Evolutionary conservation across 2,797 vertebrate species (phyloP).

Genomic region (Corythornis leucogaster): DNA sequence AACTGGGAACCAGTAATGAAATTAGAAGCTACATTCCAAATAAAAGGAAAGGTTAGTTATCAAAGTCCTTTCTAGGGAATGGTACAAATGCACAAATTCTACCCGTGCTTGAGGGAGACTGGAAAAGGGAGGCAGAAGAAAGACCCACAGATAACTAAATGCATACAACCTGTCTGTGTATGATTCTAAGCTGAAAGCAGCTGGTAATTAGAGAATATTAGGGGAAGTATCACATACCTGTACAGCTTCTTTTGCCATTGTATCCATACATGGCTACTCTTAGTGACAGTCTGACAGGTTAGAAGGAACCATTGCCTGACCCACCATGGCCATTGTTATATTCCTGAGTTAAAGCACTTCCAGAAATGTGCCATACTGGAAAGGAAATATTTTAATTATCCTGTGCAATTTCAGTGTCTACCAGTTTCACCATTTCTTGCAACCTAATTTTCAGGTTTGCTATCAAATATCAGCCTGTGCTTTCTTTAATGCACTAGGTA

Average conservation of each 20-base stretch:
- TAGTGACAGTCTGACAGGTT: background rate
- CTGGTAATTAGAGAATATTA: background rate
- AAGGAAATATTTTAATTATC: background rate
- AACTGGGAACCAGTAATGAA: background rate
- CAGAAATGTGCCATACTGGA: background rate
- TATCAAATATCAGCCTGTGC: slow-evolving; percentile 3
- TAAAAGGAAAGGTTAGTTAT: background rate
- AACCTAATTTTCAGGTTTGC: background rate
- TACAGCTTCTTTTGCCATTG: background rate
- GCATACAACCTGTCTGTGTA: background rate
- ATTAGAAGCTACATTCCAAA: background rate
- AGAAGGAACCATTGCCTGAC: background rate
- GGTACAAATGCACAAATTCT: background rate
- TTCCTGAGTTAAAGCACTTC: background rate
- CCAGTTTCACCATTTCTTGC: background rate
- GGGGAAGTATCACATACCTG: background rate
- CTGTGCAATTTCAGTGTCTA: background rate
- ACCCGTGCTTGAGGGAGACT: background rate
- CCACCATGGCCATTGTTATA: background rate
- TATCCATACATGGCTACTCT: background rate
- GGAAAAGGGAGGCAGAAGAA: background rate
- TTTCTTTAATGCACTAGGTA: slow-evolving; percentile 33
- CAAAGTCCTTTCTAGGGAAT: background rate
- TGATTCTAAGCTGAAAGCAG: background rate
- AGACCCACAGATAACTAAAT: background rate